Base-by-base conservation (phyloP, 2,797 vertebrate genomes). In the Helicolenus hilgendorfi region DNA sequence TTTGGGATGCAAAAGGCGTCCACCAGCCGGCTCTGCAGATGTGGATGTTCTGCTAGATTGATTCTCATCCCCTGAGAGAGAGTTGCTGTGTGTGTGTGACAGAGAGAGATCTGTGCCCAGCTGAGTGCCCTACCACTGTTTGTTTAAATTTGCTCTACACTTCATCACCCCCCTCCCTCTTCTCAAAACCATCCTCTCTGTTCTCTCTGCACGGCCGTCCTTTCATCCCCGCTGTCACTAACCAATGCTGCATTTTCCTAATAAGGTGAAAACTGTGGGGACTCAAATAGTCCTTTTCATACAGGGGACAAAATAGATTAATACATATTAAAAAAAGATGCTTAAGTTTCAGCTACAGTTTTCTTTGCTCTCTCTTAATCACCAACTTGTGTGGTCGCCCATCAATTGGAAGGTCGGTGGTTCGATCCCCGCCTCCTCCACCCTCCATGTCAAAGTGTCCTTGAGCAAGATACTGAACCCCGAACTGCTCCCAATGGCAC, bases 21-120 rank as follows among this genome's bases (percentile, higher is more conserved):
- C 60, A 70, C 77, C 82, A 91, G 81, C 83, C 49, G 26, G 73
- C 72, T 77, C 69, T 92, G 83, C 91, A 95, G 95, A 94, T 96
- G 92, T 89, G 74, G 73, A 84, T 89, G 89, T 85, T 85, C 81
- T 91, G 90, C 91, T 59, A 82, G 84, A 93, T 85, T 92, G 89
- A 87, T 77, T 94, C 72, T 87, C 74, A 55, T 55, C 72, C 80
- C 73, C 58, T 27, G 59, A 72, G 82, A 14, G 38, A 14, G 33
- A 26, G 68, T n/a, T 13, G 2, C 20, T 45, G 15, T 13, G 24
- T 22, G 62, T 22, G 69, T 38, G 62, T 27, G 67, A 73, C 27
- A 55, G 26, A 70, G 62, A 67, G 65, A 80, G 82, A 85, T 73
- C 55, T 83, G 31, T 76, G 74, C 68, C 64, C 71, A 85, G 79